Evolutionary conservation across 2,888 invertebrate genomes (phyloP).

Genomic region (Megamerina dolium): DNA sequence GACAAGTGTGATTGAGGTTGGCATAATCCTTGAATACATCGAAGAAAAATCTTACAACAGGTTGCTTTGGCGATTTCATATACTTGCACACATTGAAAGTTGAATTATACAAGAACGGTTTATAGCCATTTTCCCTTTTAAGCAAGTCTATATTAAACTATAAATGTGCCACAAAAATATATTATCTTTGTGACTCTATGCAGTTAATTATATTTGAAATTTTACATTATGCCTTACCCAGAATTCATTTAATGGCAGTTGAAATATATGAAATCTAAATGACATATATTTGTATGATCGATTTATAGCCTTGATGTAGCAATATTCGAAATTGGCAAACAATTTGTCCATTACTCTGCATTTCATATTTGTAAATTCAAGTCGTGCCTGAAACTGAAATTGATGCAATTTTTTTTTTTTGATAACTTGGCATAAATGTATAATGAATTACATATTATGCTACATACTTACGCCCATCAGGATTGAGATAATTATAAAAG

Average conservation of each 20-base stretch:
- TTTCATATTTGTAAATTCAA: too few species aligned
- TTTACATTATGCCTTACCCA: not conserved
- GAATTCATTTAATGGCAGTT: not conserved
- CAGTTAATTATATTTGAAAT: too few species aligned
- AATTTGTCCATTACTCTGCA: not conserved
- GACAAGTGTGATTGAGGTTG: constrained; percentile 6
- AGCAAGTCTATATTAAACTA: not conserved
- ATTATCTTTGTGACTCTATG: not conserved
- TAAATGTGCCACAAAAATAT: not conserved
- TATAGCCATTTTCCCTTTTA: not conserved
- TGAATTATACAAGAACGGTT: not conserved
- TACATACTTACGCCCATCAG: too few species aligned
- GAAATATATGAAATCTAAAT: not conserved
- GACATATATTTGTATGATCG: constrained; percentile 4
- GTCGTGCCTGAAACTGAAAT: too few species aligned
- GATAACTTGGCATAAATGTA: too few species aligned
- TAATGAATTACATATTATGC: too few species aligned
- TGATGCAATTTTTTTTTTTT: too few species aligned
- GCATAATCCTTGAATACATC: not conserved
- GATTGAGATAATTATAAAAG: too few species aligned
- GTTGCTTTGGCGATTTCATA: not conserved
- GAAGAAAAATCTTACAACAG: not conserved
- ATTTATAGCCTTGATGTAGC: constrained; percentile 4
- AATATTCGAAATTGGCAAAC: constrained; percentile 1
- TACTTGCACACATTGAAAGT: constrained; percentile 5